phyloP scores from a whole-genome alignment of 2,797 vertebrate species.

The Ciconia nigra region DNA sequence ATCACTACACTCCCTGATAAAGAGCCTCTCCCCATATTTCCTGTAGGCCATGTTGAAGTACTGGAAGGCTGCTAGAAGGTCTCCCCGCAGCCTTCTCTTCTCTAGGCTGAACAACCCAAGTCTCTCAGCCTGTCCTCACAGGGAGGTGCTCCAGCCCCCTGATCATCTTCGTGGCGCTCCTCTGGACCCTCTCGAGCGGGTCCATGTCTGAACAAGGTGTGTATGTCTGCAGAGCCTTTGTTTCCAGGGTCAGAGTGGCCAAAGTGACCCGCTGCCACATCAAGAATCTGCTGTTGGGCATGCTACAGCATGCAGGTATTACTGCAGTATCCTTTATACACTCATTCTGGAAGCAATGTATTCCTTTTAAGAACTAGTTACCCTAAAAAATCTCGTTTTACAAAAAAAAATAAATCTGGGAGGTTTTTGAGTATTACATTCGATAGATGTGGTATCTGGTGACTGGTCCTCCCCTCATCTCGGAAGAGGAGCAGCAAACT shows the following conservation, averaged over 20 bases:
- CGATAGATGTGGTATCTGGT: neutral
- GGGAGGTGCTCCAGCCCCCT: neutral
- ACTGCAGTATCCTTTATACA: neutral
- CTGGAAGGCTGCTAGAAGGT: neutral
- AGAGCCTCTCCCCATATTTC: neutral
- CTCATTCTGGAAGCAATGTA: neutral
- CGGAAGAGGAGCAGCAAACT: neutral
- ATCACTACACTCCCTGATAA: neutral
- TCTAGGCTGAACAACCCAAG: neutral
- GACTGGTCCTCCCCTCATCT: neutral
- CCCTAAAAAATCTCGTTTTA: neutral
- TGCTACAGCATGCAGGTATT: neutral
- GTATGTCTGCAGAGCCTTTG: neutral
- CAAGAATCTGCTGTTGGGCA: neutral
- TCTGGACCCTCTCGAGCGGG: rapidly evolving
- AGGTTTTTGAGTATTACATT: neutral
- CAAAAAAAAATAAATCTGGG: neutral
- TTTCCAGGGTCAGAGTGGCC: neutral
- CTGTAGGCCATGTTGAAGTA: neutral
- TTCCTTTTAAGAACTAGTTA: neutral
- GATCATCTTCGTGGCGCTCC: neutral
- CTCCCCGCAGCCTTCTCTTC: rapidly evolving
- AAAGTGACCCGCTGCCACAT: neutral
- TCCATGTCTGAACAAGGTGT: neutral
- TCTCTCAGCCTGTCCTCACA: neutral